phyloP scores from a whole-genome alignment of 2,888 invertebrate genomes.

The Chalcis sispes region DNA sequence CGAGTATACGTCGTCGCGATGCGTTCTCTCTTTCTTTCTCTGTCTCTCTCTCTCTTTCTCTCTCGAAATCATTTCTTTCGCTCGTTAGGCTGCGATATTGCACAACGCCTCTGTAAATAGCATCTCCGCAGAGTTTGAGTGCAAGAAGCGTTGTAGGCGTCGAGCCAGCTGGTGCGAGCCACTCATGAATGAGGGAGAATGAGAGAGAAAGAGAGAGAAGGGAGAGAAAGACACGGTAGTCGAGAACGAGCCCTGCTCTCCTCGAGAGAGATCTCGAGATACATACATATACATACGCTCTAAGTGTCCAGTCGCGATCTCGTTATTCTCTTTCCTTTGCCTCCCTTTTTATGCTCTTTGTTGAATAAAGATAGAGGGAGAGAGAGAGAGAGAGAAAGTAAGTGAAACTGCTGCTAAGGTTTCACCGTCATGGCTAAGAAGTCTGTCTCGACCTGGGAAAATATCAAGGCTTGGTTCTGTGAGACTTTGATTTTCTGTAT shows the following conservation, averaged over 20 bases:
- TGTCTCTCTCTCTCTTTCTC: slow-evolving; percentile 10
- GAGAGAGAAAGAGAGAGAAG: too few species aligned
- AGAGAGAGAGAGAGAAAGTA: background rate
- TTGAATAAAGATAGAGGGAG: background rate
- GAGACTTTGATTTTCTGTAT: slow-evolving; percentile 5
- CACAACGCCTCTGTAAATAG: slow-evolving; percentile 11
- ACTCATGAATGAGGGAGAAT: background rate
- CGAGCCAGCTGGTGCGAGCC: slow-evolving; percentile 58
- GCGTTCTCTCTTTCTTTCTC: background rate
- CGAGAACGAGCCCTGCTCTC: too few species aligned
- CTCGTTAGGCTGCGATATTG: background rate
- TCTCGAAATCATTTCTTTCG: background rate
- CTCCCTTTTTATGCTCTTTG: background rate
- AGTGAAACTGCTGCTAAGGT: background rate
- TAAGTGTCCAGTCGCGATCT: background rate
- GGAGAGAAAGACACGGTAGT: too few species aligned
- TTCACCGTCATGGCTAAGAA: slow-evolving; percentile 27
- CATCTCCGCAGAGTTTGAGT: too few species aligned
- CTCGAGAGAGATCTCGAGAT: background rate
- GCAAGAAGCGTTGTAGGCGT: too few species aligned
- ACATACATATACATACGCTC: background rate
- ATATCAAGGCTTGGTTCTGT: slow-evolving; percentile 49
- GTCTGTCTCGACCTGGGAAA: slow-evolving; percentile 44
- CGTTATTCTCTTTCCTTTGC: background rate
- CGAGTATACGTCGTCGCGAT: background rate